A percentile compares a stretch with the other conserved stretches of the same genome.
phyloP scores from a whole-genome alignment of 2,113 vertebrate species.

The Hypomesus transpacificus region DNA sequence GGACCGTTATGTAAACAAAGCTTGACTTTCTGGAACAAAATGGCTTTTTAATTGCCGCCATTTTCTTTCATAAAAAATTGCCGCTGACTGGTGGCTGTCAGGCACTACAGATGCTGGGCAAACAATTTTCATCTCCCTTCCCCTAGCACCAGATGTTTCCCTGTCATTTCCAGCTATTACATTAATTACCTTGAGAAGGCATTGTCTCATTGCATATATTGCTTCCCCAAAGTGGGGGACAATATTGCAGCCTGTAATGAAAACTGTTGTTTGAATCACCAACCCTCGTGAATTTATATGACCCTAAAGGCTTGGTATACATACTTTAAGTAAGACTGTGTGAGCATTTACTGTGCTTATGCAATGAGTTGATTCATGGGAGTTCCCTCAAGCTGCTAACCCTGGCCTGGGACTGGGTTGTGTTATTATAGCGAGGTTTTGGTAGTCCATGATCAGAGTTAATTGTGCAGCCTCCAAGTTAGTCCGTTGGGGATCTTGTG shows the following conservation, averaged over 20 bases:
- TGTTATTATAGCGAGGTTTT: too few relatives aligned
- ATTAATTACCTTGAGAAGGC: constrained; percentile 46
- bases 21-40: constrained; percentile 38
- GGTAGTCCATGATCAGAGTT: too few relatives aligned
- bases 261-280: background rate
- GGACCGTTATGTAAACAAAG: constrained; percentile 46
- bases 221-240: constrained; percentile 5
- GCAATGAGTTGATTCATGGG: too few relatives aligned
- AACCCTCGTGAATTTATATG: constrained; percentile 6
- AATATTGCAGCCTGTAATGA: background rate
- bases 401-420: too few relatives aligned
- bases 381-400: too few relatives aligned
- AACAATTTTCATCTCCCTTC: constrained; percentile 37
- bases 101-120: constrained; percentile 46
- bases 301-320: background rate
- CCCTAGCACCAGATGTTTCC: constrained; percentile 44
- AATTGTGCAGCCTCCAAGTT: too few relatives aligned
- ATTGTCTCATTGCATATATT: constrained; percentile 15
- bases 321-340: background rate
- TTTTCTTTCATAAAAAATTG: constrained; percentile 45
- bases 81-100: constrained; percentile 48
- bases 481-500: too few relatives aligned
- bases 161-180: constrained; percentile 34
- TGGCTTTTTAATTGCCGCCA: constrained; percentile 56
- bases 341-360: too few relatives aligned